These are phyloP conservation scores for Lucifuga dentata DNA, from an alignment of 2,113 vertebrate species.

Conservation along the genomic window DNA sequence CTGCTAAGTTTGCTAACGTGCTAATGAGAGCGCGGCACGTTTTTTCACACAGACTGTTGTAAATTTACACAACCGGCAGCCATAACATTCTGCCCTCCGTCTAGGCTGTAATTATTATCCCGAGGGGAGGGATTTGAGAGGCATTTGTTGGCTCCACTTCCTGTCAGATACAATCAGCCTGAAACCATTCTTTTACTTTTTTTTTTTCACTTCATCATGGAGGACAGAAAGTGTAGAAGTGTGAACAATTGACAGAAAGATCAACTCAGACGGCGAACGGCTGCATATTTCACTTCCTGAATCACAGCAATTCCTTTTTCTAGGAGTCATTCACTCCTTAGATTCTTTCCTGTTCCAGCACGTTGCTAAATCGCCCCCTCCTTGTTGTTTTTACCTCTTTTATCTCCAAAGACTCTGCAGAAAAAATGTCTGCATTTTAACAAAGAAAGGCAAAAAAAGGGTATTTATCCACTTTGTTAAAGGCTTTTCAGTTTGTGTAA, in stretches of 20 bases:
- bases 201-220: constrained; percentile 3
- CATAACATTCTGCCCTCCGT: constrained; percentile 58
- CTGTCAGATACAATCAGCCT: constrained; percentile 24
- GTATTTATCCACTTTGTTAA: not conserved
- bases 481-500: not conserved
- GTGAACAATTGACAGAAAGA: constrained; percentile 26
- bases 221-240: constrained; percentile 6
- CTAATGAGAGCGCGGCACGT: constrained; percentile 38
- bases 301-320: constrained; percentile 62
- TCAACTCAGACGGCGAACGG: constrained; percentile 47
- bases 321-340: constrained; percentile 34
- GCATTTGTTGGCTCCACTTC: constrained; percentile 64
- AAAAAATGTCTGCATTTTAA: constrained; percentile 8
- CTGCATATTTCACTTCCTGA: constrained; percentile 60
- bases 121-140: constrained; percentile 23
- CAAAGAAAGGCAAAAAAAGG: constrained; percentile 15
- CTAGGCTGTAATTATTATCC: constrained; percentile 70
- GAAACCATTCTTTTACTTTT: constrained; percentile 4
- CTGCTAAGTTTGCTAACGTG: constrained; percentile 26
- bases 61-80: constrained; percentile 61
- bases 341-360: constrained; percentile 66
- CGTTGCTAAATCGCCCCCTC: constrained; percentile 52
- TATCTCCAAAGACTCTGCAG: constrained; percentile 23
- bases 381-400: constrained; percentile 13
- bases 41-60: constrained; percentile 45